phyloP scores from a whole-genome alignment of 1,140 invertebrate genomes.

The Kradibia gibbosae region DNA sequence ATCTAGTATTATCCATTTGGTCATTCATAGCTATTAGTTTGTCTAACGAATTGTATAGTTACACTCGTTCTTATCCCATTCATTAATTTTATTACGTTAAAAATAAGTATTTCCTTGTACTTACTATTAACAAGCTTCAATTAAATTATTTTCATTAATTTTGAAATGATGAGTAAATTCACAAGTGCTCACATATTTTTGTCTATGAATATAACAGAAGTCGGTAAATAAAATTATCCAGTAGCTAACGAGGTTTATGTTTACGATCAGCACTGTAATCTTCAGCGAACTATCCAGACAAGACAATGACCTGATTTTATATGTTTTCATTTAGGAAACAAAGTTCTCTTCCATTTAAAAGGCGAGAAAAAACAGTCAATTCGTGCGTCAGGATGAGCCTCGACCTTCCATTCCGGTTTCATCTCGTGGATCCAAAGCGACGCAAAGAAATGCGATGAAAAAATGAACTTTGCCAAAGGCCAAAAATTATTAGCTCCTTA shows the following conservation, averaged over 20 bases:
- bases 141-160: no score
- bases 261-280: background rate
- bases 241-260: slow-evolving; percentile 9
- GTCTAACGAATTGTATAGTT: no score
- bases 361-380: background rate
- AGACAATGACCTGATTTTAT: slow-evolving; percentile 38
- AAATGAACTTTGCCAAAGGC: slow-evolving; percentile 3
- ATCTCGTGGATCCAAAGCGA: background rate
- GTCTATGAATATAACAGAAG: background rate
- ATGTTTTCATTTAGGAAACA: background rate
- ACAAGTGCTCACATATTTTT: background rate
- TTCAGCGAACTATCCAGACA: background rate
- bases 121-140: no score
- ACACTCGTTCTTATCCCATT: no score
- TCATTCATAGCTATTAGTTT: no score
- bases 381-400: background rate
- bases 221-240: background rate
- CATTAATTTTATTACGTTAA: no score
- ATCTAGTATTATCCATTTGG: no score
- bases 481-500: slow-evolving; percentile 46
- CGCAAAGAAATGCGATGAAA: background rate
- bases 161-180: background rate
- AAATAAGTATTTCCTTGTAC: no score
- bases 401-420: background rate
- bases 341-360: background rate